phyloP scores from a whole-genome alignment of 1,140 invertebrate genomes.

The Apis florea region DNA sequence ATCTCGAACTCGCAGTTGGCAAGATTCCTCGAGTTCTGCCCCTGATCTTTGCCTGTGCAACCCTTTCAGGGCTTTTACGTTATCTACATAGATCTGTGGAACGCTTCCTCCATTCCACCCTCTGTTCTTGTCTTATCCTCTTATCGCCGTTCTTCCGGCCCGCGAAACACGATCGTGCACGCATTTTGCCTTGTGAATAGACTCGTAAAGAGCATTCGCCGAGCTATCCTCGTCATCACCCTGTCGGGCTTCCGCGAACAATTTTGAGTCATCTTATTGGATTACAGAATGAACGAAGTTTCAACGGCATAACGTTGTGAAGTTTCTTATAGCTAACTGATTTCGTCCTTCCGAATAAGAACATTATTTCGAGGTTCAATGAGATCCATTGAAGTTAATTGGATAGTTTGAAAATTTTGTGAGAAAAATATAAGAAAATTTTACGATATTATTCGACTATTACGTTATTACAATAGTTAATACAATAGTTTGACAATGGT shows the following conservation, averaged over 20 bases:
- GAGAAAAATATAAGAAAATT: too few species aligned
- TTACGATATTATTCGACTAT: too few species aligned
- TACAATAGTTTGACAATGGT: too few species aligned
- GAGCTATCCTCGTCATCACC: background rate
- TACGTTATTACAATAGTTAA: too few species aligned
- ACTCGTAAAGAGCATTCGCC: constrained; percentile 18
- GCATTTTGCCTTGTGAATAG: constrained; percentile 20
- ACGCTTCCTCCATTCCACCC: background rate
- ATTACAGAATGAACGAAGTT: background rate
- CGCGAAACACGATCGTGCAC: constrained; percentile 30
- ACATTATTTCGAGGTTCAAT: background rate
- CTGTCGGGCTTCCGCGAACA: background rate
- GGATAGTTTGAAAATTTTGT: too few species aligned
- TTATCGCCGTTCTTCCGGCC: constrained; percentile 23
- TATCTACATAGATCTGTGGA: constrained; percentile 36
- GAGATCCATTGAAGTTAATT: background rate
- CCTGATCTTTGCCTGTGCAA: background rate
- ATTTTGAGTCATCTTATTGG: background rate
- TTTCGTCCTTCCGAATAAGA: background rate
- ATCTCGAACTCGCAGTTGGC: constrained; percentile 30
- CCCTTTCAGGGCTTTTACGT: constrained; percentile 33
- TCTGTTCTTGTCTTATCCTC: constrained; percentile 20
- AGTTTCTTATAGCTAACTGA: background rate
- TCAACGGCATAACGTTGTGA: background rate
- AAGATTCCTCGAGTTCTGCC: constrained; percentile 28